phyloP scores from a whole-genome alignment of 2,113 vertebrate genomes.

The Phrynocephalus versicolor region DNA sequence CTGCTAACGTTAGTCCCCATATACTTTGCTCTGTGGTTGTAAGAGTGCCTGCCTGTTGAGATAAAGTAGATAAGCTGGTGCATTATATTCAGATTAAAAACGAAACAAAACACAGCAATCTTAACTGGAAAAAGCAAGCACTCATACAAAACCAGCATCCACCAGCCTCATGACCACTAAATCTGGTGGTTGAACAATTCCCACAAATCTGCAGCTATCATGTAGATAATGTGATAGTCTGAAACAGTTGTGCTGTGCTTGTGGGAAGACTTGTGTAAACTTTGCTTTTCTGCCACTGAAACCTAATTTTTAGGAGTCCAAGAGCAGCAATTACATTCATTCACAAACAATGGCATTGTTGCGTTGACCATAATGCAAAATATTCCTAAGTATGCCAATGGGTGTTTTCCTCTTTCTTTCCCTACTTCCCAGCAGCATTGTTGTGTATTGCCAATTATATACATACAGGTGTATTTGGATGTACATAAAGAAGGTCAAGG shows the following conservation, averaged over 20 bases:
- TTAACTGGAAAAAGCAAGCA: background rate
- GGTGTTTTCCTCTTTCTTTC: background rate
- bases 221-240: background rate
- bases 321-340: accelerated
- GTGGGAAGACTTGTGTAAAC: background rate
- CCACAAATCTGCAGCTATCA: background rate
- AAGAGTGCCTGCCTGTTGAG: background rate
- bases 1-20: too few relatives aligned
- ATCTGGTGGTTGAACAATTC: too few relatives aligned
- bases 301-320: background rate
- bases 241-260: background rate
- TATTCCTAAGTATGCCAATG: background rate
- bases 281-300: background rate
- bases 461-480: background rate
- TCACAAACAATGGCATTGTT: background rate
- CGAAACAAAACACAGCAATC: background rate
- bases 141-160: background rate
- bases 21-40: background rate
- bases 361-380: background rate
- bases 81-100: background rate
- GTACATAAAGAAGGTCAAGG: constrained; percentile 13
- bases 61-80: background rate
- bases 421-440: background rate
- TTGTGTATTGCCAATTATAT: background rate
- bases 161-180: background rate